phyloP scores from a whole-genome alignment of 2,113 vertebrate species.

The Monopterus albus region DNA sequence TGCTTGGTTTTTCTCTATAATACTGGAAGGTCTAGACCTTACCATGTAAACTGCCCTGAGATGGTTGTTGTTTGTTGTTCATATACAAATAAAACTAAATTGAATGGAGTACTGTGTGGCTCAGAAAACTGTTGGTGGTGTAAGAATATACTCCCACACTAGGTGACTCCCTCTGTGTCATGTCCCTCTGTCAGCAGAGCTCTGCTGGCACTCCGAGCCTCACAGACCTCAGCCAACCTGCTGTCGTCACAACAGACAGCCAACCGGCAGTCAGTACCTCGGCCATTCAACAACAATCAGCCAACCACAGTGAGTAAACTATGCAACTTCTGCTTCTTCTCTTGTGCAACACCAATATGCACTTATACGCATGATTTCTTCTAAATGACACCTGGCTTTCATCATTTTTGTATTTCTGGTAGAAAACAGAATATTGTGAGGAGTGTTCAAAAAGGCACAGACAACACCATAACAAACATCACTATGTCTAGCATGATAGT shows the following conservation, averaged over 20 bases:
- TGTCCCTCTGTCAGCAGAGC: slow-evolving; percentile 41
- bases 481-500: neutral
- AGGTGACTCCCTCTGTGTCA: neutral
- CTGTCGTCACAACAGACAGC: slow-evolving; percentile 63
- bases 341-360: neutral
- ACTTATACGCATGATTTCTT: neutral
- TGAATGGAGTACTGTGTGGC: neutral
- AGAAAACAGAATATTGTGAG: slow-evolving; percentile 6
- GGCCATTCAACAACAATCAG: slow-evolving; percentile 76
- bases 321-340: neutral
- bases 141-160: neutral
- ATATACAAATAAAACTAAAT: too few species aligned
- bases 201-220: slow-evolving; percentile 61
- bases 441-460: neutral
- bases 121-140: neutral
- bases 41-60: too few species aligned
- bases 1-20: too few species aligned
- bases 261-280: slow-evolving; percentile 58
- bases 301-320: slow-evolving; percentile 83
- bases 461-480: neutral
- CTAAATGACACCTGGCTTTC: neutral
- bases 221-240: slow-evolving; percentile 82
- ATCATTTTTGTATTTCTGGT: neutral
- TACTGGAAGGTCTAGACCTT: too few species aligned
- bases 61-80: too few species aligned